Evolutionary conservation across 30 jellyfish, hydroid and myxozoan species (phyloP).

Genomic region (Aurelia aurita complex sp. Pacific): DNA sequence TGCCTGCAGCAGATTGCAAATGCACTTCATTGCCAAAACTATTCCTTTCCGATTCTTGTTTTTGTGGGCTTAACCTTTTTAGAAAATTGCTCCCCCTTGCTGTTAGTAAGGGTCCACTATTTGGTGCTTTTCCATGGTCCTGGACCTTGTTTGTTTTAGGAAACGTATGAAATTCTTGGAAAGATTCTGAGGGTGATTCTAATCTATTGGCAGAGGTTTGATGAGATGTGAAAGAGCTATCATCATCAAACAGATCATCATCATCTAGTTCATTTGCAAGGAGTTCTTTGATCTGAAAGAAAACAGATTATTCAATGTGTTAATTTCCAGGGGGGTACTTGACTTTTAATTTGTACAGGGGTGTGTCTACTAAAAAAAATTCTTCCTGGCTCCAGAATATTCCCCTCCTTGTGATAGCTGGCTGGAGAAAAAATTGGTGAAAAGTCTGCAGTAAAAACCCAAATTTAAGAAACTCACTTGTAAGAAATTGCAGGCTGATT

Average conservation of each 20-base stretch:
- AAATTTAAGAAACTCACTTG: too few species aligned
- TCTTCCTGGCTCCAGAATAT: too few species aligned
- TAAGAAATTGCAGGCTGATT: too few species aligned
- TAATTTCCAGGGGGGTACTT: too few species aligned
- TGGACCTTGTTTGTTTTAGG: neutral
- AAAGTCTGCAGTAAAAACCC: too few species aligned
- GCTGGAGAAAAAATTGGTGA: too few species aligned
- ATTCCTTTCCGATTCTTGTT: neutral
- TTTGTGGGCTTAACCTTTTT: conserved; percentile 15
- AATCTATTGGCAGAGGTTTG: conserved; percentile 23
- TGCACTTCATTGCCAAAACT: too few species aligned
- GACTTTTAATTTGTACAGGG: too few species aligned
- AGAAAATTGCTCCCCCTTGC: conserved; percentile 50
- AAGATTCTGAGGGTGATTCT: conserved; percentile 27
- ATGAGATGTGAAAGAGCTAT: conserved; percentile 59
- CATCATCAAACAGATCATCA: conserved; percentile 80
- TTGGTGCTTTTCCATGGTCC: neutral
- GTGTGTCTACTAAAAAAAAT: too few species aligned
- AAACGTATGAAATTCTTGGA: conserved; percentile 2
- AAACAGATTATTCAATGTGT: neutral
- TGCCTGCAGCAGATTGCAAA: neutral
- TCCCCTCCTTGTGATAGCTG: too few species aligned
- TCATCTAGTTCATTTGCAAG: conserved; percentile 81
- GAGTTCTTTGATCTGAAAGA: conserved; percentile 73
- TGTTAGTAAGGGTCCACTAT: conserved; percentile 41